Percentiles rank a stretch among this genome's conserved stretches.
These are phyloP conservation scores for Lamproptera curius DNA, from an alignment of 2,888 invertebrate genomes.

Conservation along the genomic window DNA sequence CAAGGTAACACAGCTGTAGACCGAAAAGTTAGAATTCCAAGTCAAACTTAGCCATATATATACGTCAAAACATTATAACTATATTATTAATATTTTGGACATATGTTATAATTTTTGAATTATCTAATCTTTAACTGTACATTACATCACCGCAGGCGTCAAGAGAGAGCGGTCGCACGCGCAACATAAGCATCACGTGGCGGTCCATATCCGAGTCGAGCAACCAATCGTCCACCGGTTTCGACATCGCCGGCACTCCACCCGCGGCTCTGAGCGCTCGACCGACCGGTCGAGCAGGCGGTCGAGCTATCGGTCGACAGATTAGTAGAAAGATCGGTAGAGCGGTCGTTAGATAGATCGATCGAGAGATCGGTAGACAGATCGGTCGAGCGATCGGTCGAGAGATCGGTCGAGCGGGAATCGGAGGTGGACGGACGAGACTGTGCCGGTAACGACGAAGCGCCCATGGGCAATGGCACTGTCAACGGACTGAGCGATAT, in stretches of 20 bases:
- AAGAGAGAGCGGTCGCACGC: conserved; percentile 48
- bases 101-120: too few species aligned
- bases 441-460: conserved; percentile 12
- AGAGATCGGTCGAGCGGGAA: conserved; percentile 10
- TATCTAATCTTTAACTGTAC: too few species aligned
- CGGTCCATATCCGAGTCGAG: conserved; percentile 70
- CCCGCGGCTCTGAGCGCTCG: conserved; percentile 31
- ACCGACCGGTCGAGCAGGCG: conserved; percentile 4
- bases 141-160: conserved; percentile 44
- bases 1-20: too few species aligned
- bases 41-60: too few species aligned
- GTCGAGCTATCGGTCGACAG: conserved; percentile 2
- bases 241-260: conserved; percentile 47
- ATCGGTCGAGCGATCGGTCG: not conserved
- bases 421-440: conserved; percentile 25
- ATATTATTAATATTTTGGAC: too few species aligned
- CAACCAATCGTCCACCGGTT: conserved; percentile 64
- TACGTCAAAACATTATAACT: too few species aligned
- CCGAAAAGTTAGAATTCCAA: too few species aligned
- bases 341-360: too few species aligned
- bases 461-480: conserved; percentile 36
- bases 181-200: conserved; percentile 73
- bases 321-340: not conserved
- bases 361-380: conserved; percentile 1
- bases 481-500: conserved; percentile 48